These are phyloP conservation scores for Sebastes nivosus DNA, from an alignment of 2,797 vertebrate genomes.

Conservation along the genomic window DNA sequence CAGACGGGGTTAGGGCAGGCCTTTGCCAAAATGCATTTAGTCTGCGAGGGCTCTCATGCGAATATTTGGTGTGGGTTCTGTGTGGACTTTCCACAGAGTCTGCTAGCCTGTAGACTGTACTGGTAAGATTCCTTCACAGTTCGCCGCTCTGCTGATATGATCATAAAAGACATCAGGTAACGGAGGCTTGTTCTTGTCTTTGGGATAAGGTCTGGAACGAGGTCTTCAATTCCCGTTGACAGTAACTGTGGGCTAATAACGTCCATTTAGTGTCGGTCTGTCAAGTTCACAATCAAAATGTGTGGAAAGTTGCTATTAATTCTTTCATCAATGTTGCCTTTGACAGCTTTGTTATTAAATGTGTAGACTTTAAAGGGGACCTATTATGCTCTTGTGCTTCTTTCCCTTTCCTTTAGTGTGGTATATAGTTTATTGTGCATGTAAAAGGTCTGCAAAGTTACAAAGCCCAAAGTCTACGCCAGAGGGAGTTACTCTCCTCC, in stretches of 20 bases:
- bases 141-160: constrained; percentile 47
- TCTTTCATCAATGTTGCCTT: neutral
- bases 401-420: no score
- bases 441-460: no score
- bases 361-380: no score
- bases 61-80: constrained; percentile 34
- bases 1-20: constrained; percentile 32
- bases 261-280: neutral
- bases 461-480: no score
- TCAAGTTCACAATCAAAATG: neutral
- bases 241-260: neutral
- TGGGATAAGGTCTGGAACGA: constrained; percentile 15
- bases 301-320: neutral
- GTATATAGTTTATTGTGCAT: no score
- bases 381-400: no score
- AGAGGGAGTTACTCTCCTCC: no score
- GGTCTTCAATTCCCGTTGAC: neutral
- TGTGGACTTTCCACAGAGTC: constrained; percentile 21
- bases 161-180: constrained; percentile 56
- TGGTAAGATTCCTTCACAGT: constrained; percentile 31
- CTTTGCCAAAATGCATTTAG: constrained; percentile 61
- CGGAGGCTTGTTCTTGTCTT: constrained; percentile 28
- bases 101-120: constrained; percentile 3
- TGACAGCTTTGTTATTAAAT: neutral
- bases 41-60: constrained; percentile 54